These are phyloP conservation scores for Drosophila fungiperda DNA, from an alignment of 2,888 invertebrate species.

Conservation along the genomic window DNA sequence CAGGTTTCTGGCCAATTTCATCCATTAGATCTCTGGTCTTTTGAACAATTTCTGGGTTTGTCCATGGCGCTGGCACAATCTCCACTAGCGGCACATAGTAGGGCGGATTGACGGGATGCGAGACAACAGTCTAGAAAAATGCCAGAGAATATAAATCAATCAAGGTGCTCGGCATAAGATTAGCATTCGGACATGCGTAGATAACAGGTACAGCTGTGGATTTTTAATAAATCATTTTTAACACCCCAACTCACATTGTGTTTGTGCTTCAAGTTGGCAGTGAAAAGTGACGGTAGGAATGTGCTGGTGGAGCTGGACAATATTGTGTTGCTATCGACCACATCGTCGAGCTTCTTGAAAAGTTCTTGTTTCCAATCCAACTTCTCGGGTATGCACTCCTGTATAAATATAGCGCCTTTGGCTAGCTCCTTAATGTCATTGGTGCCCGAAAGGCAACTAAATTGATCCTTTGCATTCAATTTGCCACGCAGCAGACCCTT, in stretches of 20 bases:
- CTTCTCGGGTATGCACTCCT: constrained; percentile 97
- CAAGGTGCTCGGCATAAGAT: constrained; percentile 2
- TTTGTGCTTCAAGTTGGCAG: constrained; percentile 91
- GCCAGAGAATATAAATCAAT: constrained; percentile 13
- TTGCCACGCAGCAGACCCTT: constrained; percentile 91
- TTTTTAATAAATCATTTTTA: background rate
- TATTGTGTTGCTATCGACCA: constrained; percentile 91
- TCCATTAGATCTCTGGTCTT: constrained; percentile 91
- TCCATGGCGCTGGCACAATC: constrained; percentile 97
- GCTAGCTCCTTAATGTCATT: constrained; percentile 89
- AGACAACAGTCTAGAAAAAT: constrained; percentile 86
- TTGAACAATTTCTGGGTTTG: constrained; percentile 90
- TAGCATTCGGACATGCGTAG: constrained; percentile 7
- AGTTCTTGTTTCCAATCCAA: constrained; percentile 93
- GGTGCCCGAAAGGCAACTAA: constrained; percentile 90
- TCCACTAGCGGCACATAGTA: constrained; percentile 98
- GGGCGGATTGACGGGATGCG: constrained; percentile 98
- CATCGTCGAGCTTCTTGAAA: constrained; percentile 91
- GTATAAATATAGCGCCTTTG: constrained; percentile 91
- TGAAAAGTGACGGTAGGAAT: constrained; percentile 94
- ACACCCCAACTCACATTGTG: constrained; percentile 85
- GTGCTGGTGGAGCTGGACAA: constrained; percentile 97
- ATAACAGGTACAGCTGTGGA: constrained; percentile 2
- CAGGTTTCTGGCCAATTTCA: constrained; percentile 96
- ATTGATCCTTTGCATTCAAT: constrained; percentile 91